Conservation (phyloP, 2,888 invertebrate genomes). For the Formica aserva region DNA sequence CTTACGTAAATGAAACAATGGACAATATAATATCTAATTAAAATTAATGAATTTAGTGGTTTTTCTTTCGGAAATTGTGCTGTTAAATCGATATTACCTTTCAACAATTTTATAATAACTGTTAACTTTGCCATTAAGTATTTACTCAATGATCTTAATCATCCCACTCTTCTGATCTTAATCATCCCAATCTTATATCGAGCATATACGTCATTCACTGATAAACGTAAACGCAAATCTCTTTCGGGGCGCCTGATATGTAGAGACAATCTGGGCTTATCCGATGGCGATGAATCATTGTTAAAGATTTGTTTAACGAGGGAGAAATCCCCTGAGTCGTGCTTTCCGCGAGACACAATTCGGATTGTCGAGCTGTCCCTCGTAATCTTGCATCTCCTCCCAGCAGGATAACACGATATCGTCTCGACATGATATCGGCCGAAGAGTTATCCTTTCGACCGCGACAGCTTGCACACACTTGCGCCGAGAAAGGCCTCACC, state of each 20-base stretch:
- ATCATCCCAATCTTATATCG: neutral
- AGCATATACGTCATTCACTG: neutral
- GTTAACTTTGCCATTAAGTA: neutral
- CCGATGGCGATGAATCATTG: neutral
- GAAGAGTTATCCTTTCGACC: neutral
- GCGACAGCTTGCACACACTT: slow-evolving; percentile 22
- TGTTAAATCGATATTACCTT: neutral
- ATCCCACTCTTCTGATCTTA: neutral
- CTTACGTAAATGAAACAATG: neutral
- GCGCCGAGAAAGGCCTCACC: neutral
- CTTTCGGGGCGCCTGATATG: neutral
- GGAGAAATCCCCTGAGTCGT: neutral
- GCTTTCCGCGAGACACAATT: neutral
- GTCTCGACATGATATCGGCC: neutral
- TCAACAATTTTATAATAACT: neutral
- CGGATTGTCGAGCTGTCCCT: neutral
- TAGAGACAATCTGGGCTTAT: neutral
- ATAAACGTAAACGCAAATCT: neutral
- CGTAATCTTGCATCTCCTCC: slow-evolving; percentile 25
- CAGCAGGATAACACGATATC: slow-evolving; percentile 17
- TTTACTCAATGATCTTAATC: neutral
- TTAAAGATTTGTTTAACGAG: slow-evolving; percentile 37
- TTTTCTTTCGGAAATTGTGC: neutral
- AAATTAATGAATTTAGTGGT: neutral
- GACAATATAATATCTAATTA: neutral